phyloP scores from a whole-genome alignment of 2,797 vertebrate genomes.

The Sebastes baramenuke region DNA sequence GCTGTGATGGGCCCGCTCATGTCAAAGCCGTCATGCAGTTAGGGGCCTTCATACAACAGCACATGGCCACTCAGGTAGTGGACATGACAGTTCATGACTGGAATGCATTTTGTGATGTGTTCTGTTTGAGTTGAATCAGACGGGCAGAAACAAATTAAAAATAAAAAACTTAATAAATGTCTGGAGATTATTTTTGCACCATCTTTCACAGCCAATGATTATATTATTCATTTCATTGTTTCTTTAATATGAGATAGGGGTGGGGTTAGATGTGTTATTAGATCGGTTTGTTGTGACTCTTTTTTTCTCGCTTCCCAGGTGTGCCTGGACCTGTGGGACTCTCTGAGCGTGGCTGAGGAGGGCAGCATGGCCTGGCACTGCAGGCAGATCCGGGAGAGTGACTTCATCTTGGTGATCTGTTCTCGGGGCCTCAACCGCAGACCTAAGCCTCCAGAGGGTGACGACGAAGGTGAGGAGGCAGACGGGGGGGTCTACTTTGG shows the following conservation, averaged over 20 bases:
- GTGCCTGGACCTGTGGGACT: slow-evolving; percentile 83
- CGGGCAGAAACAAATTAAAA: background rate
- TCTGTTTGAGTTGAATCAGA: background rate
- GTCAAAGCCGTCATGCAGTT: slow-evolving; percentile 78
- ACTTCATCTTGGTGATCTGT: slow-evolving; percentile 84
- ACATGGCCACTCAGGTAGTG: slow-evolving; percentile 83
- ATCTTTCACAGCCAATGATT: background rate
- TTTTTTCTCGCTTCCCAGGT: slow-evolving; percentile 66
- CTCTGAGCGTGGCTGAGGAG: slow-evolving; percentile 75
- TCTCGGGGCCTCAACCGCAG: slow-evolving; percentile 71
- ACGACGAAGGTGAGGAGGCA: slow-evolving; percentile 17
- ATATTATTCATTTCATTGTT: background rate
- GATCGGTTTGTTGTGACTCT: background rate
- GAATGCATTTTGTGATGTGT: background rate
- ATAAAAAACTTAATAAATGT: background rate
- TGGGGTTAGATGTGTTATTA: background rate
- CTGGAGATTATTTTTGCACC: background rate
- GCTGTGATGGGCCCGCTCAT: slow-evolving; percentile 76
- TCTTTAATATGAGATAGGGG: too few species aligned
- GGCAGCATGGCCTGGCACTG: slow-evolving; percentile 80
- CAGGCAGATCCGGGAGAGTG: slow-evolving; percentile 75
- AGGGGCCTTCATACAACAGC: slow-evolving; percentile 82
- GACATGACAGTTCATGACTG: background rate
- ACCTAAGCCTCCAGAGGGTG: background rate
- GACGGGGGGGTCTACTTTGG: background rate